Conservation (phyloP, 1,140 invertebrate species). For the Papilio polytes region DNA sequence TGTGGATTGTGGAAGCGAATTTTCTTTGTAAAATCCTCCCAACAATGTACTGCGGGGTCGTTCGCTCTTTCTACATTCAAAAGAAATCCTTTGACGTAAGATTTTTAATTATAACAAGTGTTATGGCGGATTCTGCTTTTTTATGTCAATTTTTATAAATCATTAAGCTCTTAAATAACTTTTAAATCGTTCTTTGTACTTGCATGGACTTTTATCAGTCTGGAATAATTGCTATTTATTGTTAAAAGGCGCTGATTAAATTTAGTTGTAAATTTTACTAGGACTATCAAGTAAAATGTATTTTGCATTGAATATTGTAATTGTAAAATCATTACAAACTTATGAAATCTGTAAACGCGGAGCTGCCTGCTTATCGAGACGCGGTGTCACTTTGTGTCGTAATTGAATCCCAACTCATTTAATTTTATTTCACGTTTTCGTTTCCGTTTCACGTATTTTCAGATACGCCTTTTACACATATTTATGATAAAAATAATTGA, state of each 20-base stretch:
- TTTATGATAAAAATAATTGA: not conserved
- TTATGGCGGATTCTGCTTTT: not conserved
- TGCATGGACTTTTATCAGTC: not conserved
- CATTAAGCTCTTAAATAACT: not conserved
- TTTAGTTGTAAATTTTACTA: too few species aligned
- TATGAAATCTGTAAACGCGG: not conserved
- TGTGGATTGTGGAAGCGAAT: conserved; percentile 21
- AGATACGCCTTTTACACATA: not conserved
- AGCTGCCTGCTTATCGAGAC: not conserved
- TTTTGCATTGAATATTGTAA: too few species aligned
- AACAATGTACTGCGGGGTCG: conserved; percentile 32
- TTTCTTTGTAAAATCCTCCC: conserved; percentile 4
- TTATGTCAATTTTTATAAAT: not conserved
- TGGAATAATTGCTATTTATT: conserved; percentile 20
- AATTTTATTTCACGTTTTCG: conserved; percentile 17
- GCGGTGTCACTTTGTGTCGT: not conserved
- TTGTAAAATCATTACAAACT: too few species aligned
- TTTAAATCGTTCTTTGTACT: not conserved
- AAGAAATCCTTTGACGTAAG: conserved; percentile 20
- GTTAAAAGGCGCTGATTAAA: not conserved
- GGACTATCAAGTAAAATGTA: too few species aligned
- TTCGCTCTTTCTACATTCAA: conserved; percentile 29
- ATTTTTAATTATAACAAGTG: conserved; percentile 23
- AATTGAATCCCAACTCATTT: not conserved
- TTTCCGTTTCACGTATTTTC: conserved; percentile 32